Base-by-base conservation (phyloP, 2,888 invertebrate species). In the Caenorhabditis imperialis region DNA sequence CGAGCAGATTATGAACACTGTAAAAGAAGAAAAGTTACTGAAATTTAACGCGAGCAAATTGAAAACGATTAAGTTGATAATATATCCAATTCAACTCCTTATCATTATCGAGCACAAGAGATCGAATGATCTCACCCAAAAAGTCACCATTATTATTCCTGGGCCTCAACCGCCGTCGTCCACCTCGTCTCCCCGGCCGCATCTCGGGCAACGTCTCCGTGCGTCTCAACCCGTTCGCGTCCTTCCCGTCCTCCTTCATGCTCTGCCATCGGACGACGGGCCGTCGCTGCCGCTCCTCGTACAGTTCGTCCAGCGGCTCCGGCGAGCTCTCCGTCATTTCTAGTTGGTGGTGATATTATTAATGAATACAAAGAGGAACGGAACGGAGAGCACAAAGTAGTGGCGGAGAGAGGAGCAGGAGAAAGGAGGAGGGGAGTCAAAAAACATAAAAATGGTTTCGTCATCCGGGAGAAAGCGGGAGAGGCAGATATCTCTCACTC, bases 281-380 rank as follows among this genome's bases (percentile, higher is more conserved):
- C 35, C 75, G 78, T 20, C 53, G 47, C 2, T 55, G 57, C 16
- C 67, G 70, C 14, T 54, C 63, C 44, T 73, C 73, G 50, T 78
- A 71, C 40, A 81, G 25, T 18, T 81, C 78, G 55, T 81, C 81
- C 51, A 81, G 55, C 44, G 78, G 78, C 58, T 81, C 81, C 57
- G 81, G 81, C 38, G 81, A 81, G 61, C 78, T 79, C 44, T 78
- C 78, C 50, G 75, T 75, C 77, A 77, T 77, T 61, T 51, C 69
- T 65, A 25, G 54, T 47, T 5, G 1, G 53, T 22, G 16, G 2
- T 18, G 22, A 23, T 10, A 35, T 6, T 10, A 20, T 12, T 5
- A 38, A 22, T 4, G 51, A 48, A 30, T 16, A 37, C 6, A 14
- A 45, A 18, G 45, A 18, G 27, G 38, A 45, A 14, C 18, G 12